Evolutionary conservation across 2,797 vertebrate species (phyloP), one percentile per base, ranked within the genome.

Genomic region (Anguilla anguilla): DNA sequence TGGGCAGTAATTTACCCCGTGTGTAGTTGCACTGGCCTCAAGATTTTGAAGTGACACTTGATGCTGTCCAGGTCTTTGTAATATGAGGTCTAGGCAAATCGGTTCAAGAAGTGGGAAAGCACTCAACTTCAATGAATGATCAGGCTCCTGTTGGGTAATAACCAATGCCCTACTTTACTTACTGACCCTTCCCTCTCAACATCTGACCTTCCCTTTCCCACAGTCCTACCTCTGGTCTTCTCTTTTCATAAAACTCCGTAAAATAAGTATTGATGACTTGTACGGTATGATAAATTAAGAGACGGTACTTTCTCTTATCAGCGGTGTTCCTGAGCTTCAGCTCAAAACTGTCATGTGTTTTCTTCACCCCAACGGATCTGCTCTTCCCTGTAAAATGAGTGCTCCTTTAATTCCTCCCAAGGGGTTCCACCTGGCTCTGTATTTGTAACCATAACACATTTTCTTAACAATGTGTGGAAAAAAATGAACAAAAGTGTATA

Each of bases 391-490:
- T 49, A 43, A 49, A 81, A 39, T 81, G 25, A 81, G 2, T 46
- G 13, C 10, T 19, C 1, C 17, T 39, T 46, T 81, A 22, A 81
- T 46, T 81, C 6, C 19, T 25, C 43, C 35, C 17, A 7, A 25
- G 43, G 77, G 19, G 77, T 81, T 81, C 77, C 77, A 19, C 77
- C 6, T 81, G 77, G 77, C 77, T 81, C 43, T 46, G 43, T 46
- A 22, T 81, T 81, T 81, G 77, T 6, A 81, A 81, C 77, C 43
- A 43, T 46, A 81, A 22, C 77, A 74, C 28, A 39, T 74, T 46
- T 46, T 46, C 15, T 39, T 17, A n/a, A 67, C n/a, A 28, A 69
- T n/a, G 64, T 69, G 64, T 28, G 64, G 0, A 28, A 69, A 25
- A 28, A 28, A 28, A 2, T 69, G n/a, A n/a, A 69, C 64, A n/a